Evolutionary conservation across 2,888 invertebrate species (phyloP), one percentile per base, ranked within the genome.

Genomic region (Phalera bucephala): DNA sequence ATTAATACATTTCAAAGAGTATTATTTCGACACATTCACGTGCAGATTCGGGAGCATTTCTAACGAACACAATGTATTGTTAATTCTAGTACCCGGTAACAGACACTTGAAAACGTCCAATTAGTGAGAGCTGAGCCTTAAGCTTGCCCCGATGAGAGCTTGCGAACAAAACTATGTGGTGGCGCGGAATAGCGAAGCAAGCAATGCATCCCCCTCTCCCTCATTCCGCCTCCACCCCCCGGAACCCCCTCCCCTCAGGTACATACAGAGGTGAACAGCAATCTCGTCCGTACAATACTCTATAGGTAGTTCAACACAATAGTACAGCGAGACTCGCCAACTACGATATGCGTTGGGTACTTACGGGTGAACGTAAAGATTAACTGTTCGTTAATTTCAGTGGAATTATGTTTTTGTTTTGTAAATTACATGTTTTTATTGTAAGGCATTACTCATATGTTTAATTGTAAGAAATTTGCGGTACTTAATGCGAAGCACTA

Each of bases 111-210:
- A 74, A 75, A 70, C 52, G 64, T 75, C 76, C 79, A 80, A 83
- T 81, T 82, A 82, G 72, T 52, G 63, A 55, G 61, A 51, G 48
- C 72, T 74, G 62, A 38, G 73, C 80, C 83, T 83, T 84, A 80
- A 83, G 75, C 76, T 75, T 57, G 68, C 71, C 68, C 72, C 72
- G 77, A 68, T 66, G 75, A 75, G 78, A 75, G 81, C 69, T 76
- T 72, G 80, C 71, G 83, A 81, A 82, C 83, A 81, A 80, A 82
- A 81, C 82, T 83, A 78, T 80, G 81, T 69, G 81, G 82, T 71
- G 76, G 76, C 59, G 64, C 61, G 68, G 68, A 72, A 76, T 75
- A 75, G 74, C 72, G 68, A 56, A 72, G 74, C 69, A 74, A 76
- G 75, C 74, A 66, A 67, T 67, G 70, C 72, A 64, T 55, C 55